Base-by-base conservation (phyloP, 1,140 invertebrate species). In the Neodiprion lecontei region DNA sequence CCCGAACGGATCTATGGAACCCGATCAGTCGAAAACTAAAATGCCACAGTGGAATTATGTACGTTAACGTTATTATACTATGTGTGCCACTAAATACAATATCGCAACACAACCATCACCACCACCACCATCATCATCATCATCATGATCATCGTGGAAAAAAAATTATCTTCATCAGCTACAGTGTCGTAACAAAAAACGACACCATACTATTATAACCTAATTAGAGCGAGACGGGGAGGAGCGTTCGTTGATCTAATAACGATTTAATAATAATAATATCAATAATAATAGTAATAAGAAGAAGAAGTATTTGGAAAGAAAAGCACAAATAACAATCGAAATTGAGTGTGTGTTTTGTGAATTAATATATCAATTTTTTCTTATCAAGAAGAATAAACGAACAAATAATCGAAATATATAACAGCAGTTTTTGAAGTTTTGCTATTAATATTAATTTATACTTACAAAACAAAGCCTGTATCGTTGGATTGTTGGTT, bases 1-100 rank as follows among this genome's bases (percentile, higher is more conserved):
- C n/a, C 48, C 48, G 40, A 17, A 48, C 23, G 7, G 11, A 17
- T 11, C 70, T 17, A 71, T 71, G 70, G 70, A 71, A 14, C 4
- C 23, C 23, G 70, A 40, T 40, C 28, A 71, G 21, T 48, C 70
- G 7, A 71, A 50, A 50, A 67, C 53, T 67, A 75, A 73, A 73
- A 75, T 75, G 75, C 71, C 28, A 40, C 66, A 73, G 66, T 73
- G 71, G 75, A 75, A 73, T 73, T 69, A 72, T 50, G 70, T 71
- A 71, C 12, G 70, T 71, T 23, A 40, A 40, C 1, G 28, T 40
- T 40, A 40, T 40, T 40, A 40, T 40, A 40, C 28, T 40, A 40
- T 61, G 53, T 61, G 53, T 61, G 53, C 5, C 9, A 61, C 3
- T 14, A 5, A 5, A 61, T 61, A 61, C 53, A 61, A 61, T 14